These are phyloP conservation scores for Takifugu rubripes DNA, from an alignment of 2,797 vertebrate genomes.

Conservation along the genomic window DNA sequence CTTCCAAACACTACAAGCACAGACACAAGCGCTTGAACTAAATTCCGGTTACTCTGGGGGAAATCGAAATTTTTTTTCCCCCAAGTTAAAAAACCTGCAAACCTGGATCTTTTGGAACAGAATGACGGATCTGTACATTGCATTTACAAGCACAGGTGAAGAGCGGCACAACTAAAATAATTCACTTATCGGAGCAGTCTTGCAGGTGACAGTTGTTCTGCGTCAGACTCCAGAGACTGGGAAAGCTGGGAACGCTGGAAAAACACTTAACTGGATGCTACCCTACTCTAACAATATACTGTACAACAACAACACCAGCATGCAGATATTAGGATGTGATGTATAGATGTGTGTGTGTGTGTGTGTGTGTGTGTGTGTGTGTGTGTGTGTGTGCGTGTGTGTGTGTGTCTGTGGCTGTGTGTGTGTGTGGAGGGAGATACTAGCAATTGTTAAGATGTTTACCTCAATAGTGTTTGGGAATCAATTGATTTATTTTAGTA, in stretches of 20 bases:
- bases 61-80: slow-evolving; percentile 65
- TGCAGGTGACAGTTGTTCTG: slow-evolving; percentile 64
- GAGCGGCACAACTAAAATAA: slow-evolving; percentile 50
- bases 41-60: slow-evolving; percentile 75
- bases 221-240: slow-evolving; percentile 25
- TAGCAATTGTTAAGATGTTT: no score
- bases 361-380: no score
- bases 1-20: slow-evolving; percentile 78
- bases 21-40: slow-evolving; percentile 68
- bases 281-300: slow-evolving; percentile 49
- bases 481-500: no score
- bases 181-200: slow-evolving; percentile 65
- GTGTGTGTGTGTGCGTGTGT: no score
- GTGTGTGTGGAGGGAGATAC: no score
- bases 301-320: no score
- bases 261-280: slow-evolving; percentile 31
- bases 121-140: slow-evolving; percentile 61
- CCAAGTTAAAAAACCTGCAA: slow-evolving; percentile 54
- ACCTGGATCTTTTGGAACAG: slow-evolving; percentile 61
- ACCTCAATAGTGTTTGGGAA: no score
- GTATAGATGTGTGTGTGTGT: no score
- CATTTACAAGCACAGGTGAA: slow-evolving; percentile 58
- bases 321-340: no score
- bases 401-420: no score
- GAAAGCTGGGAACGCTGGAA: no score